Conservation (phyloP, 2,797 vertebrate species). For the Platyrinchus mystaceus region DNA sequence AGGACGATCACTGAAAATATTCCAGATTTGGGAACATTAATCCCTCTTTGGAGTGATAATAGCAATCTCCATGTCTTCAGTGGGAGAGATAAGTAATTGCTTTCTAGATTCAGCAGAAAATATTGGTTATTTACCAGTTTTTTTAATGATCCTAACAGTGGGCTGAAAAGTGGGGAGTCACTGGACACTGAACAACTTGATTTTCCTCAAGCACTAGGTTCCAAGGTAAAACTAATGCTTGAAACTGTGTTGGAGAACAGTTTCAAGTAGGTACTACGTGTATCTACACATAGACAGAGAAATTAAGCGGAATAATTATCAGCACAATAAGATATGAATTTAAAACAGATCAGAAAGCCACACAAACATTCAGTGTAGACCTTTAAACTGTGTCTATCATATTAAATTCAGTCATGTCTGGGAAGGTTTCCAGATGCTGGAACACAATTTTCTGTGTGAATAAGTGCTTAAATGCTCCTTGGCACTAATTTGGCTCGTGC, state of each 20-base stretch:
- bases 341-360: background rate
- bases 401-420: background rate
- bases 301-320: background rate
- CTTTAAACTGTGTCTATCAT: background rate
- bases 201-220: background rate
- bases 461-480: background rate
- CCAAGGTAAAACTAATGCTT: background rate
- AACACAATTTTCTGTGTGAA: background rate
- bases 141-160: background rate
- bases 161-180: background rate
- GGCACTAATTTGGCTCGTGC: background rate
- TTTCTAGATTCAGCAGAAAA: background rate
- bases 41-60: background rate
- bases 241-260: background rate
- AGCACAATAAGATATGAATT: background rate
- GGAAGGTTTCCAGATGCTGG: background rate
- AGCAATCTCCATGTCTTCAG: background rate
- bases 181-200: background rate
- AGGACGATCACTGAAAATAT: background rate
- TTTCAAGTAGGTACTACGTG: background rate
- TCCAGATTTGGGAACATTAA: background rate
- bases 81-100: background rate
- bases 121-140: background rate
- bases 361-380: background rate
- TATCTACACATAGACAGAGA: background rate